Base-by-base conservation (phyloP, 2,888 invertebrate species). In the Limnephilus rhombicus region DNA sequence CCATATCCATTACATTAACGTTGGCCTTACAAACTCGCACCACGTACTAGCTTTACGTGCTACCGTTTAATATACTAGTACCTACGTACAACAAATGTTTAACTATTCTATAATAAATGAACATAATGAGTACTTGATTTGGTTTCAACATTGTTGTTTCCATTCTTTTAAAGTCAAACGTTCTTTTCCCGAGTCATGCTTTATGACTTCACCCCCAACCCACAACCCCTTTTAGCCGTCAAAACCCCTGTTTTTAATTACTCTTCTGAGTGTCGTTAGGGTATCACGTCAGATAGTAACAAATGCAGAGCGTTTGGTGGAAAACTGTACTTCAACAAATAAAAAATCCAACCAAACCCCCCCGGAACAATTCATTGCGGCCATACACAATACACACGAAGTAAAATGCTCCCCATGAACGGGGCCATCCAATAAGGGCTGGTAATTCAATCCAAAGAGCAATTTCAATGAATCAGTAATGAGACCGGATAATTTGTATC, bases 401-500 rank as follows among this genome's bases (percentile, higher is more conserved):
- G 85, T 92, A 91, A 92, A 87, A 91, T 86, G 41, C 87, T 41
- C 86, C 45, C 86, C 12, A 87, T n/a, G 81, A 37, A 86, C 86
- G 80, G 83, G 53, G 34, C 45, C 37, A 68, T 45, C 83, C 91
- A 81, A 90, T 85, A 90, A 92, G 92, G 92, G 91, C 80, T 45
- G 81, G 81, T 93, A 92, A 93, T 93, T 92, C 89, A 90, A 91
- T 93, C 81, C 86, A 89, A 68, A 85, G 89, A 87, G 85, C 88
- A 85, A 93, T 93, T 93, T 85, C 83, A 91, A 93, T 91, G 93
- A 92, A 92, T 92, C 87, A 83, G 90, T 90, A 85, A 92, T 91
- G 93, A 91, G 93, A 81, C 92, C 92, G 85, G 92, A 93, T 93
- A 93, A 93, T 93, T 92, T 91, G 93, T 93, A 89, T 92, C 93